Evolutionary conservation across 2,113 vertebrate species (phyloP), one percentile per base, ranked within the genome.

Genomic region (Osmerus mordax): DNA sequence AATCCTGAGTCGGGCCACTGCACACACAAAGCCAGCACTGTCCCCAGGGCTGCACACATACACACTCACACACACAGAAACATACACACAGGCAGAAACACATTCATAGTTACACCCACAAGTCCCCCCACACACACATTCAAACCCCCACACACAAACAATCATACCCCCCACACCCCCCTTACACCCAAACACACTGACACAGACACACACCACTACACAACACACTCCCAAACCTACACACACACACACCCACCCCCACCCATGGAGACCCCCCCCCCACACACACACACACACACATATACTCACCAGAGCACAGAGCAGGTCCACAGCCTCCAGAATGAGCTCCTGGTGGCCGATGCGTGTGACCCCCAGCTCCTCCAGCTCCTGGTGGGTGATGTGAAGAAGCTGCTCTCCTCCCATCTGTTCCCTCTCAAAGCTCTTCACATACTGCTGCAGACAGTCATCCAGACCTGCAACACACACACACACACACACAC

Each of bases 331-430:
- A 6, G 97, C 97, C 90, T 99, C 97, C 85, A 99, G 90, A 69
- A 99, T 98, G 75, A 99, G 95, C 72, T 99, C 97, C 89, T 99
- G 97, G 86, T 99, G 97, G 64, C 97, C 97, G 67, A 99, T 99
- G 59, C 96, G 94, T 69, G 96, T 95, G 51, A 99, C 97, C n/a
- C 97, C 97, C 71, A 99, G 92, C 84, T 99, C 97, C 86, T 99
- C 97, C 70, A 99, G 92, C 82, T 99, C 97, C 64, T 96, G 96
- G 80, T 99, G 97, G 82, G 96, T 98, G 78, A 99, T 98, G 55
- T 94, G 94, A 9, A 97, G 87, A 79, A 98, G 87, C 84, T 93
- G 95, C 67, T 96, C 94, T 0, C 59, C 96, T 94, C 59, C 96
- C 96, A 18, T 94, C 91, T 94, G 92, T 86, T 96, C 94, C 55